These are phyloP conservation scores for Sphenopsis melanotis DNA, from an alignment of 2,797 vertebrate species.

Conservation along the genomic window DNA sequence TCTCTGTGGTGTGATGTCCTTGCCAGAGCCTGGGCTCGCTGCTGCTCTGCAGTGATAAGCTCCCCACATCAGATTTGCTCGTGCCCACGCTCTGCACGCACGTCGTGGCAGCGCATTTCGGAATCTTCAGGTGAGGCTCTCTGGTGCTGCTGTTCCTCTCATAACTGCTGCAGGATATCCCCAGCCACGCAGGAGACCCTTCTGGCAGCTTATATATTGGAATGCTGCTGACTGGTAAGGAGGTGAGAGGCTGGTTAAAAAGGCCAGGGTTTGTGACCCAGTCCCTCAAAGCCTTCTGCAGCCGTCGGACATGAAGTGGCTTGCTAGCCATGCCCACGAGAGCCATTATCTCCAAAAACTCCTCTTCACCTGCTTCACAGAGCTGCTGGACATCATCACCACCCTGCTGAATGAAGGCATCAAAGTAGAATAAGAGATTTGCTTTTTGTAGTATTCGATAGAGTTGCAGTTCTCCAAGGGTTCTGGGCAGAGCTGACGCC, in stretches of 20 bases:
- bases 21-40: slow-evolving; percentile 87
- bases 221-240: slow-evolving; percentile 96
- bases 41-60: slow-evolving; percentile 67
- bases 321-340: slow-evolving; percentile 99
- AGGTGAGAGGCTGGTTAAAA: slow-evolving; percentile 95
- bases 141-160: slow-evolving; percentile 78
- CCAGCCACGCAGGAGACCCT: slow-evolving; percentile 84
- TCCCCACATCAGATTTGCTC: slow-evolving; percentile 78
- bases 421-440: slow-evolving; percentile 97
- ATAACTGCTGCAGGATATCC: slow-evolving; percentile 76
- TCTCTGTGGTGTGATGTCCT: slow-evolving; percentile 87
- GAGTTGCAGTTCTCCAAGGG: slow-evolving; percentile 95
- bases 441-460: slow-evolving; percentile 95
- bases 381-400: slow-evolving; percentile 98
- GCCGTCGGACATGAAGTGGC: slow-evolving; percentile 91
- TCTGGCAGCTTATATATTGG: slow-evolving; percentile 95
- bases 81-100: slow-evolving; percentile 82
- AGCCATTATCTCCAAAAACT: slow-evolving; percentile 99
- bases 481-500: slow-evolving; percentile 93
- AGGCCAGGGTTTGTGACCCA: slow-evolving; percentile 97
- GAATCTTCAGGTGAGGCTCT: slow-evolving; percentile 84
- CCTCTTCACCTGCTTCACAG: slow-evolving; percentile 96
- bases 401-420: slow-evolving; percentile 98
- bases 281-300: slow-evolving; percentile 95
- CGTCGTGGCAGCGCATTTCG: slow-evolving; percentile 83